Percentiles rank a stretch among this genome's conserved stretches.
Conservation (phyloP, 2,113 vertebrate genomes). For the Atherinomorus stipes region DNA sequence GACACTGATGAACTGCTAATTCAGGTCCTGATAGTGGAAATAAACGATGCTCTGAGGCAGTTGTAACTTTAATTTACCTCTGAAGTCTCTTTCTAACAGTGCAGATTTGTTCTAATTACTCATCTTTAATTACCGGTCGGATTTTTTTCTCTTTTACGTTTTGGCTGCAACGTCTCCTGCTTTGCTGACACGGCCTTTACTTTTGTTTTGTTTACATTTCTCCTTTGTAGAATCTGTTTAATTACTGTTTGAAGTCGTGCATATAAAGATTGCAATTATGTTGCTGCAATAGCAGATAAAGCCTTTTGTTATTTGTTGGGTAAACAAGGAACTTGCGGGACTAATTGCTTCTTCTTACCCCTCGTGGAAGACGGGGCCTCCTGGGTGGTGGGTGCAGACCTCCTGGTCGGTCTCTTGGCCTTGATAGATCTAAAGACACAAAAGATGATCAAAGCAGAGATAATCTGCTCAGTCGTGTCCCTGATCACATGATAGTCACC, state of each 20-base stretch:
- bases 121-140: neutral
- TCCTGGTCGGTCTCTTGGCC: constrained; percentile 84
- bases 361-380: constrained; percentile 92
- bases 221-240: neutral
- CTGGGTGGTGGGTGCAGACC: constrained; percentile 89
- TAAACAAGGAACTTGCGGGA: constrained; percentile 4
- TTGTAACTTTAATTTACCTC: neutral
- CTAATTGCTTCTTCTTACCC: constrained; percentile 84
- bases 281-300: neutral
- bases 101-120: constrained; percentile 11
- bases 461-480: neutral
- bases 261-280: constrained; percentile 28
- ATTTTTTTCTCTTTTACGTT: neutral
- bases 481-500: neutral
- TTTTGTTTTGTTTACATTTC: neutral
- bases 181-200: neutral
- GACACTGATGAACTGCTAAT: neutral
- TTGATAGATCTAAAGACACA: constrained; percentile 83
- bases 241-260: constrained; percentile 20
- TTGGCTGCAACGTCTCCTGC: too few species aligned
- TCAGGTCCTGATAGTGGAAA: neutral
- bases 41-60: neutral
- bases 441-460: neutral
- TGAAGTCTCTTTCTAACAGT: neutral
- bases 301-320: neutral